Base-by-base conservation (phyloP, 1,140 invertebrate genomes). In the Aphaenogaster floridana region DNA sequence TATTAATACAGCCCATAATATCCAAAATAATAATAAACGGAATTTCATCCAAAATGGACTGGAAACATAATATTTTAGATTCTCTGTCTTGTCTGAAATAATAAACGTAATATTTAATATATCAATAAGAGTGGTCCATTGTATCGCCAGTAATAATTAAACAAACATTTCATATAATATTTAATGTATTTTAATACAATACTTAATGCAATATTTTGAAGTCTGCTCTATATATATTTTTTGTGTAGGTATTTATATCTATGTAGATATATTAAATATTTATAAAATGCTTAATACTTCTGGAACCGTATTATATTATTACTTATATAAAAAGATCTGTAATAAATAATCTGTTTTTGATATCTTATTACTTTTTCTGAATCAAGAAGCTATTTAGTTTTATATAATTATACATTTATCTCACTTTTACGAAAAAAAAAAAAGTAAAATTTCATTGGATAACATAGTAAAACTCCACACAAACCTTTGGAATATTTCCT, bases 11-110 rank as follows among this genome's bases (percentile, higher is more conserved):
- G 8, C n/a, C 80, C 69, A 84, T 8, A 84, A 50, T 48, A 17
- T 63, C 80, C 69, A 84, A 74, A 84, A 84, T 84, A 84, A 50
- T 48, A 84, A 50, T 61, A 84, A 74, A 11, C 80, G 69, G 0
- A 74, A 76, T 39, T 74, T 84, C 69, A 84, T 84, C 42, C 80
- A 84, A 50, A 63, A 74, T 50, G 80, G 68, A 50, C 39, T 74
- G 21, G 54, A 48, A 74, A 84, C 42, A 13, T 84, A 28, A 76
- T 84, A 50, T 17, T 50, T 84, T 4, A 17, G 28, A 39, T 17
- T 45, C 13, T 76, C 68, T 17, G 0, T 13, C 4, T 48, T 17
- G 17, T 50, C 80, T 83, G 28, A 74, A 84, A 84, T 11, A 76
- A 83, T 9, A 61, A 81, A 69, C 5, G 2, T 39, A 21, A 42